Conservation (phyloP, 1,140 invertebrate species). For the Lasaia peninsularis region DNA sequence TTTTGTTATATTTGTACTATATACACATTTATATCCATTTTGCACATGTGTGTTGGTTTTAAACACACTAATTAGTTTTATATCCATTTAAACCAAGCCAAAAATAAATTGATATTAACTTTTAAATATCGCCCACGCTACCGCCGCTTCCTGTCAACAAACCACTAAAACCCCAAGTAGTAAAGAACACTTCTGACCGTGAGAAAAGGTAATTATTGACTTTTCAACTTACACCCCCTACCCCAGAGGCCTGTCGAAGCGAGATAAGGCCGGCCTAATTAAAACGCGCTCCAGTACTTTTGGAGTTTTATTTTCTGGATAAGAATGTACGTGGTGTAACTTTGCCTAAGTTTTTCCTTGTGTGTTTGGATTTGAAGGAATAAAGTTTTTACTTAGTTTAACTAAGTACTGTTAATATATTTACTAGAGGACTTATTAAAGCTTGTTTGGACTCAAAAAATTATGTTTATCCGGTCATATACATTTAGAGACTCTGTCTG, state of each 20-base stretch:
- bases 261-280: conserved; percentile 47
- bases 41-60: no score
- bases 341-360: conserved; percentile 3
- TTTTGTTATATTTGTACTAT: no score
- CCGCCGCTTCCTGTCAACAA: background rate
- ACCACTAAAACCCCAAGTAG: conserved; percentile 2
- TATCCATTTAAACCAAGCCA: no score
- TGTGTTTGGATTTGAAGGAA: conserved; percentile 8
- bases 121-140: conserved; percentile 4
- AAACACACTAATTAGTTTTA: no score
- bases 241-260: conserved; percentile 35
- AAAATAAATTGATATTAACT: background rate
- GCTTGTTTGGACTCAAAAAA: no score
- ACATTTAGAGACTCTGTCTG: no score
- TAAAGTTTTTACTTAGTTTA: conserved; percentile 9
- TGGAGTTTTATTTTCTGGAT: conserved; percentile 29
- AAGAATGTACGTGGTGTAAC: conserved; percentile 13
- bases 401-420: background rate
- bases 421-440: no score
- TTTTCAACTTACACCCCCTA: conserved; percentile 32
- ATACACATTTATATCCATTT: no score
- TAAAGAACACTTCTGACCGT: conserved; percentile 43
- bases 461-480: no score
- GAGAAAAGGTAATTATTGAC: conserved; percentile 56
- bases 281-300: conserved; percentile 37